phyloP scores from a whole-genome alignment of 2,797 vertebrate species.

The Odontamblyopus lacepedii region DNA sequence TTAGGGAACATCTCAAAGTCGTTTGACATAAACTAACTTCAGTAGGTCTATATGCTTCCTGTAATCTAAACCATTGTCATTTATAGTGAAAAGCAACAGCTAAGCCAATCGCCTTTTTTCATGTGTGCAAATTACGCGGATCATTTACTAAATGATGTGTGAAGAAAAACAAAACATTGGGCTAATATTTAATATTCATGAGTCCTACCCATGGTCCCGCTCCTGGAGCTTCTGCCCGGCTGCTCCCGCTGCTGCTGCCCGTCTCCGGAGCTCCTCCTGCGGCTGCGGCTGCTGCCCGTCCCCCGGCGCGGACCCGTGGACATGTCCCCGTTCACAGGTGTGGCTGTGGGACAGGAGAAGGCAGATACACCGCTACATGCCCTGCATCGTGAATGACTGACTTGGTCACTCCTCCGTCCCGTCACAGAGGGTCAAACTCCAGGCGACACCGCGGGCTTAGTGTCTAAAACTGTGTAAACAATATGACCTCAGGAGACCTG shows the following conservation, averaged over 20 bases:
- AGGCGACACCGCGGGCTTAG: neutral
- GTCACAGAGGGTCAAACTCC: conserved; percentile 17
- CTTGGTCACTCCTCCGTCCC: conserved; percentile 6
- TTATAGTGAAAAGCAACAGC: no score
- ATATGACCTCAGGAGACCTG: neutral
- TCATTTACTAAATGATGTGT: no score
- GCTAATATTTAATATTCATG: neutral
- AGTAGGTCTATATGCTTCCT: no score
- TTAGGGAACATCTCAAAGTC: neutral
- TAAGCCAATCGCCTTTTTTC: no score
- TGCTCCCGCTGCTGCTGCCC: conserved; percentile 9
- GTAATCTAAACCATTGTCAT: no score
- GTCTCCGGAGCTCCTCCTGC: neutral
- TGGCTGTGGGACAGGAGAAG: neutral
- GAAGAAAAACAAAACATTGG: neutral
- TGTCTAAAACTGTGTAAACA: neutral
- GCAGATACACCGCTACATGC: neutral
- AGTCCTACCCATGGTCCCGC: conserved; percentile 24
- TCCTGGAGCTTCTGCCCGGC: neutral
- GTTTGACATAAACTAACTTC: neutral
- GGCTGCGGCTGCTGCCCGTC: neutral
- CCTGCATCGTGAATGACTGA: no score
- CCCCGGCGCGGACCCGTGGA: conserved; percentile 11
- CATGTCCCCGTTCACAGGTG: conserved; percentile 10
- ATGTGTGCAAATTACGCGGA: no score